Evolutionary conservation across 2,888 invertebrate genomes (phyloP).

Genomic region (Tipula vernalis): DNA sequence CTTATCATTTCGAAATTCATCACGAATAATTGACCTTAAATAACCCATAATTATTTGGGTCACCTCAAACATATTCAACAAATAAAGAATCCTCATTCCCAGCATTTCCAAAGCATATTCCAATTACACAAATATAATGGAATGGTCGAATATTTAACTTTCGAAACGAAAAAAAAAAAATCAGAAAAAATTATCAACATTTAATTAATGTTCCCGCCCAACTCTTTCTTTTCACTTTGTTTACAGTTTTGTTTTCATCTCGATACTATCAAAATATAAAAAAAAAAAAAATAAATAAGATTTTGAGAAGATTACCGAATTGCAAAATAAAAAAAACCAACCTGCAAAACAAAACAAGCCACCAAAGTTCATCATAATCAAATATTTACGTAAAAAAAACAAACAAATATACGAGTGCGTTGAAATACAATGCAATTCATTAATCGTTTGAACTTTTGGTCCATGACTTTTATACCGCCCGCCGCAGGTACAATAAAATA

Average conservation of each 20-base stretch:
- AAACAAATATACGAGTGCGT: background rate
- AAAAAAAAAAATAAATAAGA: background rate
- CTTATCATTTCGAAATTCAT: too few species aligned
- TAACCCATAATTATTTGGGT: background rate
- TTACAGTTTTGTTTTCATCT: background rate
- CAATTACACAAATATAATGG: background rate
- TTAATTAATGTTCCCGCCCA: background rate
- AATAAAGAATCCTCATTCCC: background rate
- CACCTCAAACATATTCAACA: background rate
- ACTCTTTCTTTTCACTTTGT: slow-evolving; percentile 4
- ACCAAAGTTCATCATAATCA: background rate
- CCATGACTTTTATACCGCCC: background rate
- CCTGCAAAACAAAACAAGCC: slow-evolving; percentile 4
- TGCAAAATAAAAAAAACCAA: background rate
- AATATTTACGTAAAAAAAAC: background rate
- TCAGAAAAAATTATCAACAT: background rate
- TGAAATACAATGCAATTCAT: background rate
- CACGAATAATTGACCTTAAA: background rate
- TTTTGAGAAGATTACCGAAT: background rate
- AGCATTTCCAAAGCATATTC: background rate
- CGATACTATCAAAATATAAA: background rate
- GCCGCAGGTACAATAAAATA: background rate
- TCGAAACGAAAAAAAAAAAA: background rate
- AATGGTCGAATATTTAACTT: background rate
- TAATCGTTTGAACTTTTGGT: background rate